A percentile compares a stretch with the other conserved stretches of the same genome.
These are phyloP conservation scores for Leptopilina clavipes DNA, from an alignment of 1,140 invertebrate species.

Conservation along the genomic window DNA sequence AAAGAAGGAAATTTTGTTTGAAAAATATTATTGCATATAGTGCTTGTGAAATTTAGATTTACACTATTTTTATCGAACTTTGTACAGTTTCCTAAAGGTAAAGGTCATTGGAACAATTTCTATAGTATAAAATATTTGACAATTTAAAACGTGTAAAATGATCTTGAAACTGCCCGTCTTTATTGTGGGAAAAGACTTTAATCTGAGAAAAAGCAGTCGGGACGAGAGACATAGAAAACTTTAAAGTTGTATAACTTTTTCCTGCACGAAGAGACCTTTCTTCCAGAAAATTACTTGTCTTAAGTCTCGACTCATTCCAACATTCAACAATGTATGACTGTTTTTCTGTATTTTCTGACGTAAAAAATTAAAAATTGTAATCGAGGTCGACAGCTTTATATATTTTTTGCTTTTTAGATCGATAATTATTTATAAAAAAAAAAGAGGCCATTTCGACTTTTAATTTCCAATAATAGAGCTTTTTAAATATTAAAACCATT, in stretches of 20 bases:
- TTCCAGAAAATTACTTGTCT: conserved; percentile 5
- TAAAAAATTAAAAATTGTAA: neutral
- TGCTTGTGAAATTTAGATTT: too few species aligned
- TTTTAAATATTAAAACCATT: too few species aligned
- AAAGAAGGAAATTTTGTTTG: too few species aligned
- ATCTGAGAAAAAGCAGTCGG: neutral
- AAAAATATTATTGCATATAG: too few species aligned
- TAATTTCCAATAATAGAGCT: too few species aligned
- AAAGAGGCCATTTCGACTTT: too few species aligned
- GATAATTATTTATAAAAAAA: neutral
- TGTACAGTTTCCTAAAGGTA: too few species aligned
- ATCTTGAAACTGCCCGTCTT: neutral
- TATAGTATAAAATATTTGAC: neutral
- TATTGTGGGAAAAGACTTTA: conserved; percentile 8
- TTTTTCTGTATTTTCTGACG: neutral
- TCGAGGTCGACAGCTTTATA: neutral
- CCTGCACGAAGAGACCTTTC: conserved; percentile 11
- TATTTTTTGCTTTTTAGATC: neutral
- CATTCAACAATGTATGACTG: neutral
- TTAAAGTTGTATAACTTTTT: conserved; percentile 8
- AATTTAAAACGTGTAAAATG: neutral
- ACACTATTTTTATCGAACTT: too few species aligned
- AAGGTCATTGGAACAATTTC: neutral
- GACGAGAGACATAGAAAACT: neutral
- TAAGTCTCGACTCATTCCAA: neutral